Conservation (phyloP, 2,888 invertebrate species). For the Diarsia dahlii region DNA sequence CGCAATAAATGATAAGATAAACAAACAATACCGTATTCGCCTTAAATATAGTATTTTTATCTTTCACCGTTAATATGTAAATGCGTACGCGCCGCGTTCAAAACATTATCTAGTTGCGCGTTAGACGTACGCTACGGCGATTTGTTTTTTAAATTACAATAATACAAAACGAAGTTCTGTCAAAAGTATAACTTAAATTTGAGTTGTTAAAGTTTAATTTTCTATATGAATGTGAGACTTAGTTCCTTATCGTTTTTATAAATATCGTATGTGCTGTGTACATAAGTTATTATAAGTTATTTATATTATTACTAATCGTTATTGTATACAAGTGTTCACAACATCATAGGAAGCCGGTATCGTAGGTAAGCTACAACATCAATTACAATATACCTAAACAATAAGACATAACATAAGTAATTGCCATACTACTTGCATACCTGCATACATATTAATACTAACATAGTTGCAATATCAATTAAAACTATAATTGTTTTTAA, state of each 20-base stretch:
- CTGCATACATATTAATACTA: background rate
- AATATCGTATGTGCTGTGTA: constrained; percentile 17
- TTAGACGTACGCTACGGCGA: constrained; percentile 42
- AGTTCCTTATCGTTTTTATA: background rate
- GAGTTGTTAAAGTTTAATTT: background rate
- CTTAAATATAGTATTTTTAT: constrained; percentile 80
- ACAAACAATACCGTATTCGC: constrained; percentile 63
- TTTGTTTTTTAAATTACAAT: constrained; percentile 34
- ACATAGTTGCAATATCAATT: background rate
- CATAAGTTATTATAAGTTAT: constrained; percentile 2
- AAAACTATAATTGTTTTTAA: constrained; percentile 8
- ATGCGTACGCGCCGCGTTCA: constrained; percentile 72
- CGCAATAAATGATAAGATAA: constrained; percentile 36
- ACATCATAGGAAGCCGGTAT: background rate
- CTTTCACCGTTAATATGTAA: constrained; percentile 81
- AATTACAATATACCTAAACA: constrained; percentile 36
- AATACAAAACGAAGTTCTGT: constrained; percentile 1
- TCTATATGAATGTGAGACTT: background rate
- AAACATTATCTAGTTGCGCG: constrained; percentile 64
- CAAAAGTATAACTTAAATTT: background rate
- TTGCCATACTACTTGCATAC: background rate
- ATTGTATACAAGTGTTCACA: constrained; percentile 11
- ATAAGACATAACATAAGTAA: constrained; percentile 16
- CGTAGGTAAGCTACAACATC: constrained; percentile 30
- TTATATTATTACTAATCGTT: constrained; percentile 4